Base-by-base conservation (phyloP, 2,888 invertebrate genomes). In the Pyrrhia umbra region DNA sequence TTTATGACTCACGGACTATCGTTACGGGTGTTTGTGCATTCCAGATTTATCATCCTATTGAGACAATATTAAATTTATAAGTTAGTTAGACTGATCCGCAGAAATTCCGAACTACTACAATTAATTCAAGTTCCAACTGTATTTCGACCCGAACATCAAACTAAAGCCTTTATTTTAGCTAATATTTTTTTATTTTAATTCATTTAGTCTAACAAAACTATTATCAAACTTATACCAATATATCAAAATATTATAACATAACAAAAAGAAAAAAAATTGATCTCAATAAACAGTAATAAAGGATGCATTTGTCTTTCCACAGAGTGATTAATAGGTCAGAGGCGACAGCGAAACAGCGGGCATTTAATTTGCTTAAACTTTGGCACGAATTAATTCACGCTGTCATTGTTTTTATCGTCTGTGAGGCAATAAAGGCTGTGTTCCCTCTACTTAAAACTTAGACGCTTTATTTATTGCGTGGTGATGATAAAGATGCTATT, bases 321-420 rank as follows among this genome's bases (percentile, higher is more conserved):
- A 40, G 6, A 63, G 65, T 70, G 63, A 78, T 79, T 66, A 79
- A 78, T 74, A 61, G 64, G 34, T 52, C 50, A 58, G 25, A 63
- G 49, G 51, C 51, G 56, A 52, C 62, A 58, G 42, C 66, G 43
- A 62, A 70, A 77, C 54, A 59, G 45, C 59, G 43, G 43, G 34
- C 70, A 71, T 80, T 80, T 74, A 71, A 78, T 77, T 80, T 80
- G 68, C 71, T 71, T 68, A 66, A 77, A 79, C 52, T 78, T 78
- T 77, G 67, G 58, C 68, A 66, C 59, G 42, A 68, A 80, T 68
- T 74, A 77, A 77, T 80, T 63, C 58, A 13, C 34, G 60, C 63
- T 59, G 75, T 69, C 67, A 68, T 57, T 78, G 66, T 63, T 75
- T 77, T 69, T 69, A 79, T 68, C 45, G 68, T 72, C 25, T 68